These are phyloP conservation scores for Rhopilema esculentum DNA, from an alignment of 30 jellyfish, hydroid and myxozoan species.

Conservation along the genomic window DNA sequence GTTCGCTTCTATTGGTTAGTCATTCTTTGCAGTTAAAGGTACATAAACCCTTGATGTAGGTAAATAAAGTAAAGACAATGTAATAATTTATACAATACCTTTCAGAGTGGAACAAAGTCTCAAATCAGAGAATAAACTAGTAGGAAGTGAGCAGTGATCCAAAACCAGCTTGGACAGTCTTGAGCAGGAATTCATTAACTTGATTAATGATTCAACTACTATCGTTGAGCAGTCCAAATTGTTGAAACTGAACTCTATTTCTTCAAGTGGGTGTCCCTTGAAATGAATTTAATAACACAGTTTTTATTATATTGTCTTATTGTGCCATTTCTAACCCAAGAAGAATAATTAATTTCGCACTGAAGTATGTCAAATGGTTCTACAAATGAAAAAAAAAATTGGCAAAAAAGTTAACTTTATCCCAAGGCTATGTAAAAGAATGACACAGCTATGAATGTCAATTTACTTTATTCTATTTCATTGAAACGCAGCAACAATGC, in stretches of 20 bases:
- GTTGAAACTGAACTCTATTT: slow-evolving; percentile 51
- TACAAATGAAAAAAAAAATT: too few relatives aligned
- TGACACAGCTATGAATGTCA: too few relatives aligned
- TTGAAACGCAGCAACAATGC: too few relatives aligned
- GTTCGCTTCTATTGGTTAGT: too few relatives aligned
- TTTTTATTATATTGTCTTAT: not conserved
- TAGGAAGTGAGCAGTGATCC: slow-evolving; percentile 36
- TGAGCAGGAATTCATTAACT: slow-evolving; percentile 11
- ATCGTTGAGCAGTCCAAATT: slow-evolving; percentile 5
- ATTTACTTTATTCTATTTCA: too few relatives aligned
- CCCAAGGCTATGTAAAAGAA: too few relatives aligned
- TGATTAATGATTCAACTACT: slow-evolving; percentile 8
- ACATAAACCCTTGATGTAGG: not conserved
- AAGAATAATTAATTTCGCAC: too few relatives aligned
- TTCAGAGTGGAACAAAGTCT: not conserved
- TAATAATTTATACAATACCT: not conserved
- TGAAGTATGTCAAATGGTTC: too few relatives aligned
- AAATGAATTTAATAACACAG: not conserved
- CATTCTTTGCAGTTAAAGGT: not conserved
- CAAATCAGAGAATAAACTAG: not conserved
- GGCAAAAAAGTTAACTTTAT: too few relatives aligned
- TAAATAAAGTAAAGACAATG: not conserved
- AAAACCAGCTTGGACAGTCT: slow-evolving; percentile 18
- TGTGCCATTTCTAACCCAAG: not conserved
- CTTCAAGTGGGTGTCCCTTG: slow-evolving; percentile 51